Evolutionary conservation across 2,888 invertebrate genomes (phyloP).

Genomic region (Leucozona laternaria): DNA sequence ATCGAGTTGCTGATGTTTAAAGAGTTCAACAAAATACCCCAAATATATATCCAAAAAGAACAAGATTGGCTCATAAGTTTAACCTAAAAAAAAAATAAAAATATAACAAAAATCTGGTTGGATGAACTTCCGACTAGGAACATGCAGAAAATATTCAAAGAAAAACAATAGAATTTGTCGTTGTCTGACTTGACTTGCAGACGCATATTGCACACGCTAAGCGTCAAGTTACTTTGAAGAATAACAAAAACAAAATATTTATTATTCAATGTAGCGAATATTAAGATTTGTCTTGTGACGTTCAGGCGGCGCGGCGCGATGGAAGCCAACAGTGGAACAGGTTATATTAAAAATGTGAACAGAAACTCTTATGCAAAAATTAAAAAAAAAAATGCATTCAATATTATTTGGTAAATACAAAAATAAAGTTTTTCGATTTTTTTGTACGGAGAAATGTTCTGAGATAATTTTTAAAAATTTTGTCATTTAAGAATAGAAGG

Average conservation of each 20-base stretch:
- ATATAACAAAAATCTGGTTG: not conserved
- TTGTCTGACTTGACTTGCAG: not conserved
- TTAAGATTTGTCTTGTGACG: slow-evolving; percentile 39
- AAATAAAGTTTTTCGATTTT: too few species aligned
- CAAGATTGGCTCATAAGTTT: not conserved
- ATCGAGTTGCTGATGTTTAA: too few species aligned
- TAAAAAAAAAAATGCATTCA: too few species aligned
- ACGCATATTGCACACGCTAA: slow-evolving; percentile 44
- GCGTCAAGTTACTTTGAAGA: slow-evolving; percentile 32
- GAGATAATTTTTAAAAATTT: too few species aligned
- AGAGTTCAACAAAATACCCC: too few species aligned
- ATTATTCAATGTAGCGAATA: slow-evolving; percentile 52
- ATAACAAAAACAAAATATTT: slow-evolving; percentile 55
- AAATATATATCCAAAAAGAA: too few species aligned
- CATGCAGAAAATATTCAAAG: not conserved
- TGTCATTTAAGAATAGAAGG: too few species aligned
- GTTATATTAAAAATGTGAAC: not conserved
- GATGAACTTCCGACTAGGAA: not conserved
- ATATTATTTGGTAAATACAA: too few species aligned
- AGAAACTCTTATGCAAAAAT: not conserved
- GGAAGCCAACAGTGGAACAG: not conserved
- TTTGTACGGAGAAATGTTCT: too few species aligned
- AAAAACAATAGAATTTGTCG: not conserved
- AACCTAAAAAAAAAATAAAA: not conserved
- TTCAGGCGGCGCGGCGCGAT: slow-evolving; percentile 1